phyloP scores from a whole-genome alignment of 2,888 invertebrate species.

The Rapana venosa region DNA sequence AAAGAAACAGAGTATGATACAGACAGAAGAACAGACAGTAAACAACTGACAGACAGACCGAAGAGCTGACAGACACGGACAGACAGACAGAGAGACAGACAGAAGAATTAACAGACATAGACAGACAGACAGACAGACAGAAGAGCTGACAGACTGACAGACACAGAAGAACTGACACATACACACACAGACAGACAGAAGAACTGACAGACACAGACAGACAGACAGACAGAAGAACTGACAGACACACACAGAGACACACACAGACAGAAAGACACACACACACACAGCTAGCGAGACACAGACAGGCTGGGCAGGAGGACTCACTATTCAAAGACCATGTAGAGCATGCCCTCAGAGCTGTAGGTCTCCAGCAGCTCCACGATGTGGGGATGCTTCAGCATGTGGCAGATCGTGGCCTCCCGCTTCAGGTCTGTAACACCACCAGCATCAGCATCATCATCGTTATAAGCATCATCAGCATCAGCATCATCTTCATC shows the following conservation, averaged over 20 bases:
- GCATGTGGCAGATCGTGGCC: constrained; percentile 94
- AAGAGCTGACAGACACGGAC: neutral
- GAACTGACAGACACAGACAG: neutral
- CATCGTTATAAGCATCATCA: neutral
- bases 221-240: neutral
- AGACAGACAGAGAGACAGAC: neutral
- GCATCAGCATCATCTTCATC: neutral
- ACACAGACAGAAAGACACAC: neutral
- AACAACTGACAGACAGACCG: neutral
- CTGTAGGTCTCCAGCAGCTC: constrained; percentile 98
- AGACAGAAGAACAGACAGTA: too few relatives aligned
- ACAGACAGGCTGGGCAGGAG: neutral
- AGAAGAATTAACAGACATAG: neutral
- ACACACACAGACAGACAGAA: neutral
- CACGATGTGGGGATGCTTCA: constrained; percentile 99
- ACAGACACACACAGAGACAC: neutral
- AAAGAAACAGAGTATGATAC: too few relatives aligned
- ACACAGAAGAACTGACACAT: neutral
- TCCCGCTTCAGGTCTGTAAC: constrained; percentile 94
- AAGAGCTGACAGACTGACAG: neutral
- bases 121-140: neutral
- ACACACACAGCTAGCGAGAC: neutral
- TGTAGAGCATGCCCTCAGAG: constrained; percentile 98
- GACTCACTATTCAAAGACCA: constrained; percentile 99
- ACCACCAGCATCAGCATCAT: neutral